Percentiles rank a stretch among this genome's conserved stretches.
Evolutionary conservation across 1,140 invertebrate genomes (phyloP).

Genomic region (Trissolcus basalis): DNA sequence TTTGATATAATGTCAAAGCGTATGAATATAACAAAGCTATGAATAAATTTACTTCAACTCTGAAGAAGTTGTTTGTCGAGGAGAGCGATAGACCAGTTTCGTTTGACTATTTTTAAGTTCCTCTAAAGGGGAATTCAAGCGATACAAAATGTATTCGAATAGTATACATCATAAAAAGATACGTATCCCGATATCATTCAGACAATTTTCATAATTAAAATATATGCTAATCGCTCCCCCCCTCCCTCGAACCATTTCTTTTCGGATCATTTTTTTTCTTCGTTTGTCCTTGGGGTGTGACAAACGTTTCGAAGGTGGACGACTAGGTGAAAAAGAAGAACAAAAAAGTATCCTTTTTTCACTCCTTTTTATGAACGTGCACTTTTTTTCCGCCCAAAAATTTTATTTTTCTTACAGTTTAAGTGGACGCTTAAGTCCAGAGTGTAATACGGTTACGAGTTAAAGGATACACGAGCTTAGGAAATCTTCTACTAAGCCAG

Average conservation of each 20-base stretch:
- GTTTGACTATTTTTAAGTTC: slow-evolving; percentile 59
- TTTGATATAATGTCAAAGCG: slow-evolving; percentile 57
- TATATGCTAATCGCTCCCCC: slow-evolving; percentile 39
- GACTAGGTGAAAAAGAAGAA: no score
- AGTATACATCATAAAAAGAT: slow-evolving; percentile 51
- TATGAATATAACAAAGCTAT: slow-evolving; percentile 60
- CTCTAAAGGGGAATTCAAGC: slow-evolving; percentile 55
- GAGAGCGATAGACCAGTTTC: slow-evolving; percentile 52
- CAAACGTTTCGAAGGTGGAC: no score
- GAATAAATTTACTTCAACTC: slow-evolving; percentile 56
- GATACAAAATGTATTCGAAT: slow-evolving; percentile 57
- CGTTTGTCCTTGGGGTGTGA: no score
- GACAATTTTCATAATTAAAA: slow-evolving; percentile 43
- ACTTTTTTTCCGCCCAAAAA: no score
- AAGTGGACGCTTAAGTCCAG: background rate
- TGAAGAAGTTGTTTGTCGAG: slow-evolving; percentile 58
- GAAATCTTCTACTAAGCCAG: slow-evolving; percentile 46
- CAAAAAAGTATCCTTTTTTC: no score
- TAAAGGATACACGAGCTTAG: slow-evolving; percentile 33
- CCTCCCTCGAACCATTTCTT: slow-evolving; percentile 20
- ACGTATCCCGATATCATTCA: slow-evolving; percentile 49
- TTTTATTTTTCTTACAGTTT: no score
- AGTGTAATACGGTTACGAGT: background rate
- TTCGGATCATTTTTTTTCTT: background rate
- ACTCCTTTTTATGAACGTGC: no score